Percentiles rank a stretch among this genome's conserved stretches.
Conservation (phyloP, 2,113 vertebrate species). For the Periophthalmodon schlosseri region DNA sequence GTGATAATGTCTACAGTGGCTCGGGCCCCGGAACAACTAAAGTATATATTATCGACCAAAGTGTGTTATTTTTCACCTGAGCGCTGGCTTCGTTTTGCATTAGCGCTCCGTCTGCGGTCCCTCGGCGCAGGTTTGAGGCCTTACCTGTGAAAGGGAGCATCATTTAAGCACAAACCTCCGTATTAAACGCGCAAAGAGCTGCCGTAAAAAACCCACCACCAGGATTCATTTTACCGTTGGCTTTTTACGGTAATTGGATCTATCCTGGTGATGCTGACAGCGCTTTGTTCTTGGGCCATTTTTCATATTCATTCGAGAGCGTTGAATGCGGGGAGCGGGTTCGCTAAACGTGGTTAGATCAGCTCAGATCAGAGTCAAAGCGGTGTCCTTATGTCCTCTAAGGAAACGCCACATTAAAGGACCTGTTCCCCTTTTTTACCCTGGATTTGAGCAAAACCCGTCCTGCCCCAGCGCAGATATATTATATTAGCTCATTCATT, state of each 20-base stretch:
- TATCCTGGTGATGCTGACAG: constrained; percentile 46
- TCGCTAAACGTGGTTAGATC: constrained; percentile 42
- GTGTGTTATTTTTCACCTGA: constrained; percentile 44
- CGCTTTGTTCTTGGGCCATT: constrained; percentile 51
- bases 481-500: too few relatives aligned
- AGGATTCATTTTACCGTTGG: constrained; percentile 41
- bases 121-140: constrained; percentile 50
- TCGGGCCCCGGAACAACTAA: constrained; percentile 40
- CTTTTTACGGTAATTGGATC: constrained; percentile 54
- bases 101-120: constrained; percentile 57
- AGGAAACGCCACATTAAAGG: constrained; percentile 55
- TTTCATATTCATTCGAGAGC: constrained; percentile 37
- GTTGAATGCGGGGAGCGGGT: constrained; percentile 31
- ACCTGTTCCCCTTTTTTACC: too few relatives aligned
- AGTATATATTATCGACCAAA: constrained; percentile 55
- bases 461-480: too few relatives aligned
- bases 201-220: constrained; percentile 34
- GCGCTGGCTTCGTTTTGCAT: constrained; percentile 55
- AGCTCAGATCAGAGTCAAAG: constrained; percentile 25
- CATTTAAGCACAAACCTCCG: constrained; percentile 54
- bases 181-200: constrained; percentile 36
- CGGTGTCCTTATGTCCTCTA: constrained; percentile 11
- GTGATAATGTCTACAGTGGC: constrained; percentile 33
- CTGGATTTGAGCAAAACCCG: too few relatives aligned
- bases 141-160: constrained; percentile 52